A percentile compares a stretch with the other conserved stretches of the same genome.
phyloP scores from a whole-genome alignment of 2,888 invertebrate genomes.

The Capitulum mitella region DNA sequence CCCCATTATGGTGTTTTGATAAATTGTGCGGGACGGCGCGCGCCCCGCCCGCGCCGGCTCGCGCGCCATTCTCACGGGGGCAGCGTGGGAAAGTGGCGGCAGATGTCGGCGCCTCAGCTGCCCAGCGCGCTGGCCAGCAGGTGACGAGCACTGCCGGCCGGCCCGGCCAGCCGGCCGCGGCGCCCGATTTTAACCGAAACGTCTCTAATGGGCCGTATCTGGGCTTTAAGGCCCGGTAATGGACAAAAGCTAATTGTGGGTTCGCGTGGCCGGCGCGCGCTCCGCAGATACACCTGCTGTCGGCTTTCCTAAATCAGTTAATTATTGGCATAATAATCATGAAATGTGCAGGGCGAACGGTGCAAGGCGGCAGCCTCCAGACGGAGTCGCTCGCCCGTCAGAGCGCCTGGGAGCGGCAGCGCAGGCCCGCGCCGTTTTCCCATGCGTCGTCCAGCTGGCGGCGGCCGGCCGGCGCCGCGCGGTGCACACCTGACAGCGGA shows the following conservation, averaged over 20 bases:
- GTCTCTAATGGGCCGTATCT: not conserved
- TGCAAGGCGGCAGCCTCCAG: not conserved
- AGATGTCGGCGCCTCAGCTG: not conserved
- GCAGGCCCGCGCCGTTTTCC: not conserved
- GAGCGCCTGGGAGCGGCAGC: no score
- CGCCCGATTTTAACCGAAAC: no score
- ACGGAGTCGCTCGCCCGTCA: not conserved
- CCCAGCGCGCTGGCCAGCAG: not conserved
- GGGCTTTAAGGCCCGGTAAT: not conserved
- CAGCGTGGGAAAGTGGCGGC: not conserved
- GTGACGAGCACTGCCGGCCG: not conserved
- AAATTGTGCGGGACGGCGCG: not conserved
- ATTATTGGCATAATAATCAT: not conserved
- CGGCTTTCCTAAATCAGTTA: not conserved
- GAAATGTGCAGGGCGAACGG: not conserved
- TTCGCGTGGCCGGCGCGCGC: slow-evolving; percentile 13
- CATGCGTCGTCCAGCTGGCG: not conserved
- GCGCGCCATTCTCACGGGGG: not conserved
- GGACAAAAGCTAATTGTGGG: not conserved
- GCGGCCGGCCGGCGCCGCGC: not conserved
- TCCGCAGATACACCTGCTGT: not conserved
- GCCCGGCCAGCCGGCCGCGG: not conserved
- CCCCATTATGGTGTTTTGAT: not conserved
- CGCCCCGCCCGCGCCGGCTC: not conserved
- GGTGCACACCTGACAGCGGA: not conserved